Evolutionary conservation across 2,888 invertebrate genomes (phyloP), one percentile per base, ranked within the genome.

Genomic region (Perizoma flavofasciatum): DNA sequence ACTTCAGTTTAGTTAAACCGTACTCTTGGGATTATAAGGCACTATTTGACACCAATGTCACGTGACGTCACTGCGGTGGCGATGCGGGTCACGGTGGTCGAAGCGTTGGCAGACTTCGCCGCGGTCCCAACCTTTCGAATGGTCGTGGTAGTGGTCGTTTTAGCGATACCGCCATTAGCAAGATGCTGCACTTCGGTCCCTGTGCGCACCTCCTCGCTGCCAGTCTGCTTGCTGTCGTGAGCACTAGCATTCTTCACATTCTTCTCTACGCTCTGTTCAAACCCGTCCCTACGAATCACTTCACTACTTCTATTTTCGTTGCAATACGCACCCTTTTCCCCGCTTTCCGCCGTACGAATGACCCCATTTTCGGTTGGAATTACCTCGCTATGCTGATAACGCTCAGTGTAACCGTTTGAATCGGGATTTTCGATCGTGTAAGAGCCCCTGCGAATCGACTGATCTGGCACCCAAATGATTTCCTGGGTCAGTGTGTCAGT

Each of bases 71-170:
- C 82, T 9, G 85, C 84, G 22, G 89, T 86, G 8, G 90, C 81
- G 32, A 86, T 88, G 22, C 87, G 83, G 39, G 83, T 85, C 34
- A 87, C 85, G 0, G 81, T 76, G 0, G 84, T 84, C 5, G 85
- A 76, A 48, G 84, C 77, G 60, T 87, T 89, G 5, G 87, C 91
- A 10, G 84, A 86, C 67, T 73, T 87, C 5, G 89, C 88, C 6
- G 87, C 78, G 0, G 88, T 85, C 4, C 90, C 92, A 5, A 89
- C 77, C 72, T 86, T 90, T 46, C 74, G 80, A 32, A 89, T 72
- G 4, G 90, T 91, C 8, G 88, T 91, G 1, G 89, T 91, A 5
- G 90, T 89, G 5, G 90, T 92, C 4, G 89, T 90, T 65, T 84
- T 88, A 37, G 87, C 69, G 49, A 79, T 74, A 47, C 91, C 90